Percentiles rank a stretch among this genome's conserved stretches.
Evolutionary conservation across 2,113 vertebrate species (phyloP).

Genomic region (Indri indri): DNA sequence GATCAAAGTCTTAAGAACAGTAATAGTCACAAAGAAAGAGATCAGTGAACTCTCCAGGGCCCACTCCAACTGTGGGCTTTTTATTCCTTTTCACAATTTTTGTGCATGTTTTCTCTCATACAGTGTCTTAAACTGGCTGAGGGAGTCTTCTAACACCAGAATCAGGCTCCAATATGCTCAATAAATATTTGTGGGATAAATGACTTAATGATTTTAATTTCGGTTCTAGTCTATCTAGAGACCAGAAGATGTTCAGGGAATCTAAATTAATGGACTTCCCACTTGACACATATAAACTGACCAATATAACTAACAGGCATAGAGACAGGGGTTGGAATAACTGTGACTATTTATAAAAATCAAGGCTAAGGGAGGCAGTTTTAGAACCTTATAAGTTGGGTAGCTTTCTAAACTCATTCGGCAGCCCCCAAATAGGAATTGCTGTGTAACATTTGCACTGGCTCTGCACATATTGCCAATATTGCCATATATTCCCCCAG

Average conservation of each 20-base stretch:
- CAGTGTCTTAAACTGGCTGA: background rate
- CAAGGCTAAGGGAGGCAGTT: background rate
- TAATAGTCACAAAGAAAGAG: background rate
- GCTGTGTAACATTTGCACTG: background rate
- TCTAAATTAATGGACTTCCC: slow-evolving; percentile 36
- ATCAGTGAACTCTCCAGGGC: background rate
- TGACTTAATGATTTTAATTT: slow-evolving; percentile 35
- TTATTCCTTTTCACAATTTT: background rate
- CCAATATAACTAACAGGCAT: background rate
- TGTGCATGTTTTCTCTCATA: background rate
- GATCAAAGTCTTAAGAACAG: background rate
- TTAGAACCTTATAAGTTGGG: background rate
- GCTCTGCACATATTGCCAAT: background rate
- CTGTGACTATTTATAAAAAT: slow-evolving; percentile 38
- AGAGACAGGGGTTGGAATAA: background rate
- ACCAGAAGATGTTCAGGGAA: background rate
- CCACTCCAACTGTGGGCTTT: background rate
- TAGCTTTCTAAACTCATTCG: slow-evolving; percentile 7
- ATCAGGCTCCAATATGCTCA: background rate
- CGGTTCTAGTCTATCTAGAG: background rate
- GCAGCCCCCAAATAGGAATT: background rate
- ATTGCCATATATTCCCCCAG: background rate
- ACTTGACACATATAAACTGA: background rate
- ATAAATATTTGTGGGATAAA: background rate
- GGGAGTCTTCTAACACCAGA: background rate